These are phyloP conservation scores for Drosophila nikananu DNA, from an alignment of 1,140 invertebrate genomes.

Conservation along the genomic window DNA sequence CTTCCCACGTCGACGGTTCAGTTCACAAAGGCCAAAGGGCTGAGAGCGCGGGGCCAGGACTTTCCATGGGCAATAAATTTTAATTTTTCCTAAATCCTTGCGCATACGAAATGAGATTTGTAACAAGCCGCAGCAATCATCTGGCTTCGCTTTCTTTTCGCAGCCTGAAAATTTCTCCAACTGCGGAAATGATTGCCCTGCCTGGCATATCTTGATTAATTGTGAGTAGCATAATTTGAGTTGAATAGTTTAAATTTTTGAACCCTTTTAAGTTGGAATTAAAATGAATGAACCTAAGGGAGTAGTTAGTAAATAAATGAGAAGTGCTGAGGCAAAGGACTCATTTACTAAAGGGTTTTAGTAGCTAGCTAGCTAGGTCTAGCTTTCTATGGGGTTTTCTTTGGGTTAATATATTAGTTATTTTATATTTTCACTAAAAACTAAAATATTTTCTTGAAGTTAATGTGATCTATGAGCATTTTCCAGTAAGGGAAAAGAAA, in stretches of 20 bases:
- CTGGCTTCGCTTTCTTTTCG: conserved; percentile 25
- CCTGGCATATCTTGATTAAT: conserved; percentile 32
- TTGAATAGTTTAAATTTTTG: conserved; percentile 1
- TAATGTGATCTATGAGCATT: background rate
- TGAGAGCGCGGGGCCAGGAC: conserved; percentile 5
- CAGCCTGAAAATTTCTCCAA: conserved; percentile 19
- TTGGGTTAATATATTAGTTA: background rate
- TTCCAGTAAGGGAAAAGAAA: background rate
- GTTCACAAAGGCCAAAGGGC: conserved; percentile 40
- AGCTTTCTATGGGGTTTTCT: background rate
- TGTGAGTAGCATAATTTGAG: conserved; percentile 26
- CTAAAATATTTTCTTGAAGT: background rate
- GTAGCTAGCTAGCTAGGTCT: background rate
- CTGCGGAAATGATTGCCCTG: conserved; percentile 16
- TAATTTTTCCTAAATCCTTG: conserved; percentile 69
- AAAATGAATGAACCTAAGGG: background rate
- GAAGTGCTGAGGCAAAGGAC: background rate
- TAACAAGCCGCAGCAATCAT: conserved; percentile 51
- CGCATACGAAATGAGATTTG: conserved; percentile 66
- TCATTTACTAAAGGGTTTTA: background rate
- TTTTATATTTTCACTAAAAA: background rate
- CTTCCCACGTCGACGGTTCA: conserved; percentile 36
- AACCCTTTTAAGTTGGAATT: conserved; percentile 4
- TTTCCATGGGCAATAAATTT: conserved; percentile 77
- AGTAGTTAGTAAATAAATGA: background rate